Evolutionary conservation across 2,888 invertebrate genomes (phyloP).

Genomic region (Dromius quadrimaculatus): DNA sequence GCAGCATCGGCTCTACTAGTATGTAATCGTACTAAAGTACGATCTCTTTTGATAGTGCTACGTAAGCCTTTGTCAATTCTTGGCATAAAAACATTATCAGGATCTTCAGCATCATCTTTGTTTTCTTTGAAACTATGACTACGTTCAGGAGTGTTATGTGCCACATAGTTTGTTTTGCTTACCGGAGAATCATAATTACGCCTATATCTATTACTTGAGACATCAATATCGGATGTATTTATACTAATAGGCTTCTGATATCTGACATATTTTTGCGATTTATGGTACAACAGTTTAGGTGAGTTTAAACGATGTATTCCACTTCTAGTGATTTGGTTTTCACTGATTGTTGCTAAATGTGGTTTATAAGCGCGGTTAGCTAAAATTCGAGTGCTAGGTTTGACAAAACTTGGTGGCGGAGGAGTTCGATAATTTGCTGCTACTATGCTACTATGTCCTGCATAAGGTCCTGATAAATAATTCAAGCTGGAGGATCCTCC

Average conservation of each 20-base stretch:
- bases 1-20: constrained; percentile 66
- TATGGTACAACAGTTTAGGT: constrained; percentile 69
- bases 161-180: constrained; percentile 56
- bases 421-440: constrained; percentile 61
- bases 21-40: constrained; percentile 80
- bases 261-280: constrained; percentile 64
- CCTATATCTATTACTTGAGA: constrained; percentile 76
- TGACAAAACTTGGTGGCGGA: constrained; percentile 57
- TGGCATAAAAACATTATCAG: constrained; percentile 65
- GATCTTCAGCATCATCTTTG: constrained; percentile 53
- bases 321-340: constrained; percentile 68
- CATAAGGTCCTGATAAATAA: constrained; percentile 69
- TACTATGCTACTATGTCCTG: constrained; percentile 67
- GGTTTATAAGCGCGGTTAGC: constrained; percentile 75
- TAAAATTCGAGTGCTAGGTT: constrained; percentile 60
- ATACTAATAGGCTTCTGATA: constrained; percentile 70
- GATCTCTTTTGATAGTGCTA: constrained; percentile 77
- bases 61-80: constrained; percentile 68
- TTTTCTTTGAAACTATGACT: constrained; percentile 38
- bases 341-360: constrained; percentile 80
- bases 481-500: constrained; percentile 68
- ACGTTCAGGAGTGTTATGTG: constrained; percentile 48
- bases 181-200: constrained; percentile 62
- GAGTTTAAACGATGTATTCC: constrained; percentile 68
- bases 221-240: constrained; percentile 89